phyloP scores from a whole-genome alignment of 2,113 vertebrate species.

The Corythornis madagascariensis region DNA sequence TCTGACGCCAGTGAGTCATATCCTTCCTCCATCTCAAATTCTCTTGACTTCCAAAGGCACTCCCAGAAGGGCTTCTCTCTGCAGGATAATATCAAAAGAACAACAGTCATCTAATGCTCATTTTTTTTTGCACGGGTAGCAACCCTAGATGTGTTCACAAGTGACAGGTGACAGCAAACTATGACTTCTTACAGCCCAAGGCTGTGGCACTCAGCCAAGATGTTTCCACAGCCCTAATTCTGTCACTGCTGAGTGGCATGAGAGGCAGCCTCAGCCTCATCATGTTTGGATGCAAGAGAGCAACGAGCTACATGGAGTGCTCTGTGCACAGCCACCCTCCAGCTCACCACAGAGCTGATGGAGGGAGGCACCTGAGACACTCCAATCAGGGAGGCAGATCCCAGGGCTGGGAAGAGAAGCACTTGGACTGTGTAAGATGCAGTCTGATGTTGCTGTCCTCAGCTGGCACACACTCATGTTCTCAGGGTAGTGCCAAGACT shows the following conservation, averaged over 20 bases:
- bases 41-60: slow-evolving; percentile 96
- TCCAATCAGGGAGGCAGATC: not conserved
- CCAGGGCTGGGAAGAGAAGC: not conserved
- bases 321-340: not conserved
- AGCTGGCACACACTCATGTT: not conserved
- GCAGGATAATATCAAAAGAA: slow-evolving; percentile 15
- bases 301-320: not conserved
- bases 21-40: slow-evolving; percentile 98
- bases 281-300: not conserved
- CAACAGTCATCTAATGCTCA: not conserved
- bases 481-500: not conserved
- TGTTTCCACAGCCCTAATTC: not conserved
- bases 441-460: not conserved
- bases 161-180: not conserved
- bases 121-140: not conserved
- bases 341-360: not conserved
- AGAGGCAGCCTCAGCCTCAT: not conserved
- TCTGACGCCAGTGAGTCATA: slow-evolving; percentile 99
- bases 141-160: not conserved
- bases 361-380: not conserved
- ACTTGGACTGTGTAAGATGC: not conserved
- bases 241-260: not conserved
- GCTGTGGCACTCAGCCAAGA: not conserved
- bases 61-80: slow-evolving; percentile 98
- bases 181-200: not conserved